These are phyloP conservation scores for Paedocypris sp. DNA, from an alignment of 2,113 vertebrate genomes.

Conservation along the genomic window DNA sequence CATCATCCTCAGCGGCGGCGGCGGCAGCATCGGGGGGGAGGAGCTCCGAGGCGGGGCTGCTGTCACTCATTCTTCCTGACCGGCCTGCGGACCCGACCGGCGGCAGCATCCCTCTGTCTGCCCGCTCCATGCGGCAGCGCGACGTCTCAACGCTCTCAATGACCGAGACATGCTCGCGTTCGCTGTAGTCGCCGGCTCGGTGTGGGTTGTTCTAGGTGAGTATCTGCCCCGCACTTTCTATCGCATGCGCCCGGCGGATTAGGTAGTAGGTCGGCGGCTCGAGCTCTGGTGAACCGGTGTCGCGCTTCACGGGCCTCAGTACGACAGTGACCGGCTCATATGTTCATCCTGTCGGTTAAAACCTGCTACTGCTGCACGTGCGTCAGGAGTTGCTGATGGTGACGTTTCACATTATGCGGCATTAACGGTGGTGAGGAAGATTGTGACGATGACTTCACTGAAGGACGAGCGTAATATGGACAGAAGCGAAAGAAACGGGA, in stretches of 20 bases:
- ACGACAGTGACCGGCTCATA: too few species aligned
- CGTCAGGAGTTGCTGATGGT: not conserved
- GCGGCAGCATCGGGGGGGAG: not conserved
- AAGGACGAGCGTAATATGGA: too few species aligned
- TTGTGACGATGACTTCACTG: too few species aligned
- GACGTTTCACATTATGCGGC: not conserved
- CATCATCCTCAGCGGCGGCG: not conserved
- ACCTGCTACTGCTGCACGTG: too few species aligned
- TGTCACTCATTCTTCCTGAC: not conserved
- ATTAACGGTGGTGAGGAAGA: not conserved
- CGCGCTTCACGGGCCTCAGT: not conserved
- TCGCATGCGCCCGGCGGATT: too few species aligned
- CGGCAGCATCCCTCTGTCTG: constrained; percentile 45
- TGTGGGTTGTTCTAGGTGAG: constrained; percentile 70
- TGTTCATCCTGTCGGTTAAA: too few species aligned
- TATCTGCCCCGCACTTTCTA: too few species aligned
- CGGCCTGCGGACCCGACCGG: constrained; percentile 1
- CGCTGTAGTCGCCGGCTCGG: constrained; percentile 63
- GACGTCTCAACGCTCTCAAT: constrained; percentile 55
- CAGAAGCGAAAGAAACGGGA: too few species aligned
- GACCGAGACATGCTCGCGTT: constrained; percentile 68
- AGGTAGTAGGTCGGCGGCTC: too few species aligned
- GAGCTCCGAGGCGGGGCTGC: not conserved
- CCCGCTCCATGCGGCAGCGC: constrained; percentile 55
- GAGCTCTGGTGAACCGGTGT: not conserved